phyloP scores from a whole-genome alignment of 2,888 invertebrate genomes.

The Abrostola triplasia region DNA sequence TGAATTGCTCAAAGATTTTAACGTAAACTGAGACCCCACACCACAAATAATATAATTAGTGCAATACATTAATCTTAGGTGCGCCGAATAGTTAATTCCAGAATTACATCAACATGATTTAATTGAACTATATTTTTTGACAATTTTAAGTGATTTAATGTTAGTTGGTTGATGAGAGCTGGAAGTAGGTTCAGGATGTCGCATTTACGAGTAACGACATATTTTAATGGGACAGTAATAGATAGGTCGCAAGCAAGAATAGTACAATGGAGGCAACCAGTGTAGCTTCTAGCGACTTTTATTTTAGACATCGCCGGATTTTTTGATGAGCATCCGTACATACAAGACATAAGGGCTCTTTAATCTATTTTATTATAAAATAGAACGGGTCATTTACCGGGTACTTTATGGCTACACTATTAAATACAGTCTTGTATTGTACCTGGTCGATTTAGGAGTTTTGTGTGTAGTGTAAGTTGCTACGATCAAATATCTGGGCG shows the following conservation, averaged over 20 bases:
- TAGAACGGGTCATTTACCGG: neutral
- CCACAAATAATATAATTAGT: neutral
- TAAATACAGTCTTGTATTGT: slow-evolving; percentile 1
- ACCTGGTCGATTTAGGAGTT: neutral
- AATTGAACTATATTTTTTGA: slow-evolving; percentile 1
- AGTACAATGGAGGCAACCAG: neutral
- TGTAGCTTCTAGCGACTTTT: neutral
- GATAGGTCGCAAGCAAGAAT: slow-evolving; percentile 7
- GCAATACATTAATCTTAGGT: neutral
- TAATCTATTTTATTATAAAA: slow-evolving; percentile 3
- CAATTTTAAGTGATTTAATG: slow-evolving; percentile 20
- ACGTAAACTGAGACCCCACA: neutral
- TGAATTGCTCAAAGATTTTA: slow-evolving; percentile 32
- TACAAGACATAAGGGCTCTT: neutral
- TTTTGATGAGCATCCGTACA: neutral
- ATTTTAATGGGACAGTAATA: slow-evolving; percentile 7
- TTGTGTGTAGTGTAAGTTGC: neutral
- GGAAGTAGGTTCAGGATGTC: slow-evolving; percentile 19
- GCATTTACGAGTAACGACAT: slow-evolving; percentile 16
- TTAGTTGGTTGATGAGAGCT: slow-evolving; percentile 18
- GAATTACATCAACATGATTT: slow-evolving; percentile 1
- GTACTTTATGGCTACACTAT: neutral
- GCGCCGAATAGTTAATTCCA: neutral
- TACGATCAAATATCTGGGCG: neutral
- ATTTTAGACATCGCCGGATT: neutral